These are phyloP conservation scores for Yoshiicerus persimilis DNA, from an alignment of 1,140 invertebrate genomes.

Conservation along the genomic window DNA sequence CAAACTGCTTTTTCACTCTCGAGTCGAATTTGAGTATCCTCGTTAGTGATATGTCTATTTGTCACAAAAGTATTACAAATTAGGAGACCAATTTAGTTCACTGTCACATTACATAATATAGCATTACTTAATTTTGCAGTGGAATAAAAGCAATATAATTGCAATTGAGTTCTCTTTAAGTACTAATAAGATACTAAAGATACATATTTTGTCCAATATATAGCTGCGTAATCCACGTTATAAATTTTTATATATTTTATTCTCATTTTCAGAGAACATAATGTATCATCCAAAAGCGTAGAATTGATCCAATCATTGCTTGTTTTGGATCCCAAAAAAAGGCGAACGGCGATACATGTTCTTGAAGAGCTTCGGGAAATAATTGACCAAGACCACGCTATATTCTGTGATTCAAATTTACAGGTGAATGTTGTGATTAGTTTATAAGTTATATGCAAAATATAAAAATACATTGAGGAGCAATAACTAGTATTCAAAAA, in stretches of 20 bases:
- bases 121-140: no score
- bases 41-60: no score
- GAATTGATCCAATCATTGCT: slow-evolving; percentile 61
- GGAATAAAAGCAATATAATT: no score
- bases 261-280: slow-evolving; percentile 13
- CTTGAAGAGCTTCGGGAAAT: slow-evolving; percentile 51
- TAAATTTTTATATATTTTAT: not conserved
- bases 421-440: slow-evolving; percentile 17
- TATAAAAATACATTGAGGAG: not conserved
- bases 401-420: slow-evolving; percentile 17
- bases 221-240: no score
- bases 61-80: no score
- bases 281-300: not conserved
- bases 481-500: not conserved
- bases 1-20: no score
- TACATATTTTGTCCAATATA: no score
- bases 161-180: no score
- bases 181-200: no score
- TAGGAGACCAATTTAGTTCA: no score
- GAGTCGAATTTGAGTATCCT: no score
- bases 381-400: slow-evolving; percentile 49
- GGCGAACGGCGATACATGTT: slow-evolving; percentile 64
- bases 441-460: not conserved
- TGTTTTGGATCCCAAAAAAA: slow-evolving; percentile 60
- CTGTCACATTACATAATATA: no score